These are phyloP conservation scores for Epizoanthus fatuus DNA, from an alignment of 92 coral and sea anemone species.

Conservation along the genomic window DNA sequence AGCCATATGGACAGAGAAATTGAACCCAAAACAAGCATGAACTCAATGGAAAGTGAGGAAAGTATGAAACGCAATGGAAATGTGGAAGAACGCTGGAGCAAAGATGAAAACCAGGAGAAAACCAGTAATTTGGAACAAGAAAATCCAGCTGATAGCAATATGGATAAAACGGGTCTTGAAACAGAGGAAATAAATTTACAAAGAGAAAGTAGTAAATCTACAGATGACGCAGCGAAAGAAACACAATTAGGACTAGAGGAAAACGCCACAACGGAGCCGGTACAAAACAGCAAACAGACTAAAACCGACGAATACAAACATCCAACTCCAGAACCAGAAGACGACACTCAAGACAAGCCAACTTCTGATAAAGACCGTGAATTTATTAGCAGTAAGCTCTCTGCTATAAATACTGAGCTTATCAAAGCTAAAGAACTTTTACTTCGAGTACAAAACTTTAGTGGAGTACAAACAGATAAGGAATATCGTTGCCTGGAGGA, in stretches of 20 bases:
- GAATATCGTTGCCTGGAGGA: slow-evolving; percentile 68
- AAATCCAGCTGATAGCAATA: background rate
- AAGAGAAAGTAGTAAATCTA: background rate
- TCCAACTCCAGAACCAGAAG: background rate
- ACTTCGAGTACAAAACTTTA: slow-evolving; percentile 46
- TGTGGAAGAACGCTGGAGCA: background rate
- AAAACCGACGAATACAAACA: background rate
- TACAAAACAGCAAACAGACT: background rate
- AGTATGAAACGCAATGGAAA: background rate
- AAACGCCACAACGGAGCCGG: too few relatives aligned
- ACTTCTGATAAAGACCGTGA: background rate
- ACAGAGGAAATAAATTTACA: background rate
- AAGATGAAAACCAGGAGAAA: too few relatives aligned
- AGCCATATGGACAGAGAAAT: background rate
- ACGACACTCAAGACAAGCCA: background rate
- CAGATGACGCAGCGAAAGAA: background rate
- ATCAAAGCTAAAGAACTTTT: slow-evolving; percentile 50
- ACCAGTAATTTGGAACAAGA: background rate
- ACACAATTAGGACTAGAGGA: too few relatives aligned
- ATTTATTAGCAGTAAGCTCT: slow-evolving; percentile 21
- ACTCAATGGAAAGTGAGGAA: background rate
- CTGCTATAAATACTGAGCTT: slow-evolving; percentile 40
- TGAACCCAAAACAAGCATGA: background rate
- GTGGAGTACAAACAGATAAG: slow-evolving; percentile 47
- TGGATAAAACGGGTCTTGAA: background rate